Conservation (phyloP, 2,113 vertebrate genomes). For the Rhineura floridana region DNA sequence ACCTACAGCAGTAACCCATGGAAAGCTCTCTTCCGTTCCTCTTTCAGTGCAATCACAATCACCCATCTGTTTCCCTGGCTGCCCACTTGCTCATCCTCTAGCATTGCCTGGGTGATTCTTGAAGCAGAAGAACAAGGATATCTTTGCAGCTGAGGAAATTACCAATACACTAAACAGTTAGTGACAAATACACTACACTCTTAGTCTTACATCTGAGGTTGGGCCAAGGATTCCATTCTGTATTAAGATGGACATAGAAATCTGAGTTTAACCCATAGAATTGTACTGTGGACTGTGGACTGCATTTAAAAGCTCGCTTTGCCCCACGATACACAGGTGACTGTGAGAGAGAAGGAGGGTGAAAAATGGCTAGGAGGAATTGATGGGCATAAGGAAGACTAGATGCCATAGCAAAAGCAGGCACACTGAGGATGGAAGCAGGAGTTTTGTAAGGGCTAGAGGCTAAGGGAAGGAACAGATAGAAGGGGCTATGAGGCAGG, state of each 20-base stretch:
- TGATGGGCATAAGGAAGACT: background rate
- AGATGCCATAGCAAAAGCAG: background rate
- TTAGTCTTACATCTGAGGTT: background rate
- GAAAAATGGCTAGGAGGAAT: background rate
- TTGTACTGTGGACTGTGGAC: background rate
- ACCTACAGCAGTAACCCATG: background rate
- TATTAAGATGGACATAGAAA: background rate
- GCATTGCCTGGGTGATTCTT: background rate
- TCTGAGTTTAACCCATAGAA: background rate
- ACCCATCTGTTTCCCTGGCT: background rate
- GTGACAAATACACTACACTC: background rate
- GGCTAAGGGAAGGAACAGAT: background rate
- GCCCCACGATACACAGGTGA: background rate
- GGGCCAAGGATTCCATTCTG: background rate
- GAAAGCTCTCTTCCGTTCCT: background rate
- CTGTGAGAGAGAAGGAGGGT: background rate
- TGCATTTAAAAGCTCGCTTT: background rate
- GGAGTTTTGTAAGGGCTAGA: background rate
- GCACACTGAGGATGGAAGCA: background rate
- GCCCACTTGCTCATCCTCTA: background rate
- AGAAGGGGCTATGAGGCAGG: background rate
- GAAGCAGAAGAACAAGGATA: background rate
- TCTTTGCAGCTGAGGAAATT: background rate
- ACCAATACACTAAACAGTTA: background rate
- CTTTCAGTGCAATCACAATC: too few species aligned